phyloP scores from a whole-genome alignment of 2,113 vertebrate genomes.

The Apodemus sylvaticus region DNA sequence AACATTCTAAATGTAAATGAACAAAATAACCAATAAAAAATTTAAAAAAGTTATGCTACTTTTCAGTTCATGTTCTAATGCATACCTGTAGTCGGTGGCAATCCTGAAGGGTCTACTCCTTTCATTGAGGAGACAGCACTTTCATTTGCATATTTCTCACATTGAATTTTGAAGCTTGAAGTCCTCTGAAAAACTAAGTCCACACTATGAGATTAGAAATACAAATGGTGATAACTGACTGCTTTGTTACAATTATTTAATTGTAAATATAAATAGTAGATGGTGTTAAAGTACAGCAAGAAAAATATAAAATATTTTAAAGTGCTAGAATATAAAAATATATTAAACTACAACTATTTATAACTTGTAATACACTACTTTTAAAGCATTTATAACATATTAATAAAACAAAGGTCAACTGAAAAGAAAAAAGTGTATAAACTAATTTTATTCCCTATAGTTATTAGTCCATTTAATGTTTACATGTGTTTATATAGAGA shows the following conservation, averaged over 20 bases:
- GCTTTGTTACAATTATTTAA: not conserved
- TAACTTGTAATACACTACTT: not conserved
- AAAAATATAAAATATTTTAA: not conserved
- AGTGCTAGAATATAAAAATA: not conserved
- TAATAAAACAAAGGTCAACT: not conserved
- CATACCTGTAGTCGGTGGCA: not conserved
- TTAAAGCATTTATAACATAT: not conserved
- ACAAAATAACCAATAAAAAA: too few species aligned
- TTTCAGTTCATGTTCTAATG: not conserved
- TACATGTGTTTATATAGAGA: not conserved
- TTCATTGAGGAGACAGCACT: not conserved
- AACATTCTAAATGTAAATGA: too few species aligned
- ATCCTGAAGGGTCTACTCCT: not conserved
- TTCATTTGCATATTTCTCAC: not conserved
- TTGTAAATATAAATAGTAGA: not conserved
- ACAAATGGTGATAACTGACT: not conserved
- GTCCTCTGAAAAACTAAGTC: not conserved
- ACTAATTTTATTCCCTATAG: not conserved
- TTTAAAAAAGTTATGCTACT: too few species aligned
- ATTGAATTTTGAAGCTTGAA: not conserved
- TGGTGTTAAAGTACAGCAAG: not conserved
- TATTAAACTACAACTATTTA: not conserved
- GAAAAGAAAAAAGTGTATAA: not conserved
- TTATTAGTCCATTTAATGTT: not conserved
- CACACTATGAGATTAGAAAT: not conserved